Evolutionary conservation across 2,888 invertebrate species (phyloP).

Genomic region (Agrilus biguttatus): DNA sequence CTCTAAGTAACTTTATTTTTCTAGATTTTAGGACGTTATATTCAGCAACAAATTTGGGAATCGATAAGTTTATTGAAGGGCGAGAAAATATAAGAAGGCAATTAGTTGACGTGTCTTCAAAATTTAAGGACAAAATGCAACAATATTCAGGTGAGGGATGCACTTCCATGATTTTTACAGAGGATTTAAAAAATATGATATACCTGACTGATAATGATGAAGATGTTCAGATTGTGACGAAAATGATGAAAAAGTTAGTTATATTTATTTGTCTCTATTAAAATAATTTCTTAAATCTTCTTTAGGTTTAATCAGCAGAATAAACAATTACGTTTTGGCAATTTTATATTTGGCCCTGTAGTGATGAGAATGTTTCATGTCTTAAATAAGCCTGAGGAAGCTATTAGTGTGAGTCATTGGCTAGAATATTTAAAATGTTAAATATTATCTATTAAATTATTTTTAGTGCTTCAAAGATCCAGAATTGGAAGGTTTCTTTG

Average conservation of each 20-base stretch:
- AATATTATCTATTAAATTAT: not conserved
- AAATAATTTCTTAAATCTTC: slow-evolving; percentile 9
- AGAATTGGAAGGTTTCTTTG: slow-evolving; percentile 50
- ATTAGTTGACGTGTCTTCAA: slow-evolving; percentile 45
- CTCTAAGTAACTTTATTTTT: not conserved
- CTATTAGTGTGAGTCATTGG: slow-evolving; percentile 36
- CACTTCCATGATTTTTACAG: slow-evolving; percentile 62
- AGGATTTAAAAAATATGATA: slow-evolving; percentile 71
- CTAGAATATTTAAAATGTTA: not conserved
- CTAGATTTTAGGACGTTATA: slow-evolving; percentile 29
- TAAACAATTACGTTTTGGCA: slow-evolving; percentile 59
- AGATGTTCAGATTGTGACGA: slow-evolving; percentile 47
- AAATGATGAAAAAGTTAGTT: slow-evolving; percentile 56
- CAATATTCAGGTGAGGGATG: slow-evolving; percentile 40
- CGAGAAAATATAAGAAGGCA: slow-evolving; percentile 42
- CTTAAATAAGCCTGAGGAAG: slow-evolving; percentile 52
- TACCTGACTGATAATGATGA: slow-evolving; percentile 48
- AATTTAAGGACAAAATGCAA: slow-evolving; percentile 57
- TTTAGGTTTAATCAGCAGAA: slow-evolving; percentile 56
- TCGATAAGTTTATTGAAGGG: slow-evolving; percentile 42
- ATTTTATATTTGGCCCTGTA: slow-evolving; percentile 68
- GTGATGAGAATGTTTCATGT: slow-evolving; percentile 65
- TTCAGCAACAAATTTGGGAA: slow-evolving; percentile 42
- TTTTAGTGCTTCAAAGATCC: slow-evolving; percentile 50
- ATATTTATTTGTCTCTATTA: not conserved